Percentiles rank a stretch among this genome's conserved stretches.
Conservation (phyloP, 2,888 invertebrate species). For the Choreutis nemorana region DNA sequence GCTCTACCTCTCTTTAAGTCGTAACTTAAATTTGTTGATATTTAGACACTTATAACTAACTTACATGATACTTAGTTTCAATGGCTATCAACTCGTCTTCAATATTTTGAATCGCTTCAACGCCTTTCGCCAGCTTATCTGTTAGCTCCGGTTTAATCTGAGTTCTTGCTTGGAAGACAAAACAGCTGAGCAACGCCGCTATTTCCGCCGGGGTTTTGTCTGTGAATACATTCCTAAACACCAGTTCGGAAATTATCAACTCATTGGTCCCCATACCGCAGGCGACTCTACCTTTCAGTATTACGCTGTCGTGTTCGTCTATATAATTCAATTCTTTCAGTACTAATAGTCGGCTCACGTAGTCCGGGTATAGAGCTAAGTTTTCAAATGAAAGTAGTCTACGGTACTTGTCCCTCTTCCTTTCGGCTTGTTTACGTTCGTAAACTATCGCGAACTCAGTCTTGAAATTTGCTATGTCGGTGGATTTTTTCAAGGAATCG, state of each 20-base stretch:
- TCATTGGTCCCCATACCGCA: slow-evolving; percentile 73
- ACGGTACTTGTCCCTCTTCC: slow-evolving; percentile 72
- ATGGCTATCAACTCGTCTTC: slow-evolving; percentile 71
- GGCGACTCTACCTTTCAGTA: slow-evolving; percentile 52
- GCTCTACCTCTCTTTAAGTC: no score
- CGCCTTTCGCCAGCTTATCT: slow-evolving; percentile 69
- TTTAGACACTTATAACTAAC: no score
- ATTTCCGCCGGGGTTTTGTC: slow-evolving; percentile 90
- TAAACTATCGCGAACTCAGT: slow-evolving; percentile 79
- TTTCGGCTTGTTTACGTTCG: slow-evolving; percentile 76
- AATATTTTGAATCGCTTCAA: slow-evolving; percentile 73
- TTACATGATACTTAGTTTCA: slow-evolving; percentile 71
- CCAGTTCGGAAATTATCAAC: slow-evolving; percentile 91
- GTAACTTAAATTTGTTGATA: no score
- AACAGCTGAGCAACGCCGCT: slow-evolving; percentile 89
- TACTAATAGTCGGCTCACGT: slow-evolving; percentile 80
- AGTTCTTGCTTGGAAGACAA: slow-evolving; percentile 90
- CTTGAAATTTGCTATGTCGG: slow-evolving; percentile 81
- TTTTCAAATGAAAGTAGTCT: slow-evolving; percentile 84
- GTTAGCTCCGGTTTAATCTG: slow-evolving; percentile 67
- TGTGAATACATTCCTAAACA: slow-evolving; percentile 88
- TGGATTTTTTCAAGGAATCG: slow-evolving; percentile 65
- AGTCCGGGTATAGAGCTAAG: slow-evolving; percentile 88
- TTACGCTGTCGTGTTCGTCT: slow-evolving; percentile 54
- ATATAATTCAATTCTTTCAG: slow-evolving; percentile 77